A percentile compares a stretch with the other conserved stretches of the same genome.
These are phyloP conservation scores for Lordiphosa andalusiaca DNA, from an alignment of 2,888 invertebrate species.

Conservation along the genomic window DNA sequence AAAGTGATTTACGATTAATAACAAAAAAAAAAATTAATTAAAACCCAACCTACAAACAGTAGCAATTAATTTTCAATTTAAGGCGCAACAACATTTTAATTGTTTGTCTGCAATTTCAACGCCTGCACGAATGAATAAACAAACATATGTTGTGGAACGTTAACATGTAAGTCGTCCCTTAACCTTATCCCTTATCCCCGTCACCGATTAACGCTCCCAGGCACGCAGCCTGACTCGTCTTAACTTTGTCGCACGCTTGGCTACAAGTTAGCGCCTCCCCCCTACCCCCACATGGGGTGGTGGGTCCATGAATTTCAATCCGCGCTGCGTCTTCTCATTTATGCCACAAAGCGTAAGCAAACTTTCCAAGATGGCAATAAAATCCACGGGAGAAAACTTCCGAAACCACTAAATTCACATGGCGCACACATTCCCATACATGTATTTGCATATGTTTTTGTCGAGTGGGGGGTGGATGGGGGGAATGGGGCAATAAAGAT, in stretches of 20 bases:
- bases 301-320: conserved; percentile 63
- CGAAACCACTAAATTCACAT: conserved; percentile 70
- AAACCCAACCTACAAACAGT: conserved; percentile 21
- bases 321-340: conserved; percentile 64
- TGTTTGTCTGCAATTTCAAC: conserved; percentile 66
- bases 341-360: conserved; percentile 68
- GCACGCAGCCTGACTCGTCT: conserved; percentile 36
- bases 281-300: conserved; percentile 2
- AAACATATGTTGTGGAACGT: conserved; percentile 56
- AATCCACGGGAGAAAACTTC: conserved; percentile 57
- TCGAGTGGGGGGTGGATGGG: conserved; percentile 8
- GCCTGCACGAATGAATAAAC: conserved; percentile 50
- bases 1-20: conserved; percentile 4
- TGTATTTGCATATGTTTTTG: conserved; percentile 48
- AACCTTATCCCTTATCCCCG: conserved; percentile 28
- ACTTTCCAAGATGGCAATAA: conserved; percentile 71
- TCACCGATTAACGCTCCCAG: conserved; percentile 52
- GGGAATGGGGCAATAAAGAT: conserved; percentile 28
- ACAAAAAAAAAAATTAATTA: conserved; percentile 38
- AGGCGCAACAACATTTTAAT: conserved; percentile 70
- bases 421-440: conserved; percentile 37
- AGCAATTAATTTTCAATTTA: conserved; percentile 78
- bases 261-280: conserved; percentile 21
- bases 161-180: conserved; percentile 1
- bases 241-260: conserved; percentile 42